phyloP scores from a whole-genome alignment of 2,113 vertebrate genomes.

The Oreotrochilus melanogaster region DNA sequence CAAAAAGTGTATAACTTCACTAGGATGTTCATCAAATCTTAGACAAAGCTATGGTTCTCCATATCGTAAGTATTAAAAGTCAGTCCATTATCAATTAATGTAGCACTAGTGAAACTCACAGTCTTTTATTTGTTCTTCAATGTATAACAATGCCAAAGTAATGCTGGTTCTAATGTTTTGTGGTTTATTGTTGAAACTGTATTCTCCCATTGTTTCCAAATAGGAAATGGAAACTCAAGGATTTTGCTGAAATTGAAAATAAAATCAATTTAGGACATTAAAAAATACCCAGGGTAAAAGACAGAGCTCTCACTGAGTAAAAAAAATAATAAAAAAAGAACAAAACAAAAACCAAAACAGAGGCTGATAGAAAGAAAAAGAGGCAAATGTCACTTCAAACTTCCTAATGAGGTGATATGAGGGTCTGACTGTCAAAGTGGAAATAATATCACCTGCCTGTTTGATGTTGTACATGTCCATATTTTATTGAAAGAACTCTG shows the following conservation, averaged over 20 bases:
- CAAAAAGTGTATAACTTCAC: not conserved
- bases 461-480: not conserved
- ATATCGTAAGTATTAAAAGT: not conserved
- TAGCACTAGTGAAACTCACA: not conserved
- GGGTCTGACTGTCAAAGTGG: not conserved
- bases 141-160: not conserved
- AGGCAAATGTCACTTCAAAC: not conserved
- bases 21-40: not conserved
- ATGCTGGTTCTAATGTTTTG: not conserved
- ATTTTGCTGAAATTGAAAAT: not conserved
- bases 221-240: not conserved
- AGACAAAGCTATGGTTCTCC: not conserved
- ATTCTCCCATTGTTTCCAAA: not conserved
- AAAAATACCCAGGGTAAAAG: not conserved
- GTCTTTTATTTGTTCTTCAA: not conserved
- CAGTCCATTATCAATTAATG: not conserved
- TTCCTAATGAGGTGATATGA: not conserved
- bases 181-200: not conserved
- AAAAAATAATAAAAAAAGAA: not conserved
- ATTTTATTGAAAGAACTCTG: constrained; percentile 13
- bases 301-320: not conserved
- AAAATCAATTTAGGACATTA: not conserved
- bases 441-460: constrained; percentile 13
- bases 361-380: not conserved
- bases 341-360: too few species aligned